phyloP scores from a whole-genome alignment of 2,888 invertebrate genomes.

The Terebella lapidaria region DNA sequence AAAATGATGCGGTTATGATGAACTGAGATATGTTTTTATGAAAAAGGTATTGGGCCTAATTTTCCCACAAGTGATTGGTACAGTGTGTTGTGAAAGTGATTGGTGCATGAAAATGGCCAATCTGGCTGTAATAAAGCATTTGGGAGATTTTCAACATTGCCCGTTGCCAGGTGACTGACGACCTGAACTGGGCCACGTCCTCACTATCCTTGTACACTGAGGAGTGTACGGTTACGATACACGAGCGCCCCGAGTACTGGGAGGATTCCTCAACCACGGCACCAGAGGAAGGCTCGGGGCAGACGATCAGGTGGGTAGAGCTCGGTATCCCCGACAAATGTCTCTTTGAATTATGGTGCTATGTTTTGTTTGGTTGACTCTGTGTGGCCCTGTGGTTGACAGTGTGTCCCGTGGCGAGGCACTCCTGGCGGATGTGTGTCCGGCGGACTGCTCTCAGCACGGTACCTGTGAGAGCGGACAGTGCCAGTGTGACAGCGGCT shows the following conservation, averaged over 20 bases:
- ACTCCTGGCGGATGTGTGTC: constrained; percentile 13
- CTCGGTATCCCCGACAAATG: too few relatives aligned
- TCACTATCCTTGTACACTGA: constrained; percentile 2
- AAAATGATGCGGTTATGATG: too few relatives aligned
- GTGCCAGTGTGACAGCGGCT: constrained; percentile 17
- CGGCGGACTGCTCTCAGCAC: constrained; percentile 15
- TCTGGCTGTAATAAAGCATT: too few relatives aligned
- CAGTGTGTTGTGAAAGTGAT: too few relatives aligned
- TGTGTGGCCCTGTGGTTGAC: not conserved
- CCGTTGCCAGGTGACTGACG: constrained; percentile 14
- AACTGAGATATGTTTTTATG: too few relatives aligned
- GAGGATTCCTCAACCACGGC: too few relatives aligned
- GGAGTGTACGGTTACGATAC: constrained; percentile 8
- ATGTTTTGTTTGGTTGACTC: too few relatives aligned
- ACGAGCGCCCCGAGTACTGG: constrained; percentile 3
- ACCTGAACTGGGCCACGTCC: constrained; percentile 13
- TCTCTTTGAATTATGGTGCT: too few relatives aligned
- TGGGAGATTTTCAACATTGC: too few relatives aligned
- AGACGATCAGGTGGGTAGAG: not conserved
- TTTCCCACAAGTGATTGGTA: too few relatives aligned
- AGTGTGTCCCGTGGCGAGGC: not conserved
- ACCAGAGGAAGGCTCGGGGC: not conserved
- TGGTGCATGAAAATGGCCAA: too few relatives aligned
- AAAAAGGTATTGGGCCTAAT: too few relatives aligned
- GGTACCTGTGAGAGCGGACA: constrained; percentile 13